Base-by-base conservation (phyloP, 2,888 invertebrate genomes). In the Drosophila quasianomalipes region DNA sequence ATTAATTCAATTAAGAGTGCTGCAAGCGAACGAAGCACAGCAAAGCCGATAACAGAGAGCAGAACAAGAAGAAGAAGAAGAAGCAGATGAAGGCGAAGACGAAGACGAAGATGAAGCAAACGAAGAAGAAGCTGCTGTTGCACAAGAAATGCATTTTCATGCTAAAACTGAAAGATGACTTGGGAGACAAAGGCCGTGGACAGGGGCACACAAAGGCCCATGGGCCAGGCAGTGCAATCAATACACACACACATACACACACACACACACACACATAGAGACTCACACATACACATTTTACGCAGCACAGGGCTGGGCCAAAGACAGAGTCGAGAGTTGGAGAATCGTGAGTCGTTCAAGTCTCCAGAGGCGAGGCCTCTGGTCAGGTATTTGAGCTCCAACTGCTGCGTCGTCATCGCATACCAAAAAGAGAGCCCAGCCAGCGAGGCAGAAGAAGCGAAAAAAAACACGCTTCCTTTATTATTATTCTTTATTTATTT, bases 101-200 rank as follows among this genome's bases (percentile, higher is more conserved):
- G 16, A 9, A 35, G 33, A 5, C 5, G 37, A 37, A 35, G 33
- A 5, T 3, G 37, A 37, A 37, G 37, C 37, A 19, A 37, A 19
- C 10, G 64, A 65, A 61, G 58, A 12, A 54, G 39, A 30, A 37
- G 66, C 35, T 35, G 66, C 31, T 62, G 63, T 62, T 76, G 51
- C 58, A 52, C 28, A 73, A 69, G 70, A 81, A 85, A 73, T 83
- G 86, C 79, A 84, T 84, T 84, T 85, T 85, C 85, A 85, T 73
- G 88, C 63, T 71, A 72, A 70, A 76, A 60, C 57, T 69, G 59
- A 80, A 76, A 77, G 71, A 76, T 76, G 70, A 74, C 68, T 79
- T 70, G 67, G 61, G 55, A 72, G 72, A 66, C 66, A 70, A 68
- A 72, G 68, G 70, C 63, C 72, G 33, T 59, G 58, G 58, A 58